Percentiles rank a stretch among this genome's conserved stretches.
Evolutionary conservation across 1,140 invertebrate genomes (phyloP).

Genomic region (Nephotettix cincticeps): DNA sequence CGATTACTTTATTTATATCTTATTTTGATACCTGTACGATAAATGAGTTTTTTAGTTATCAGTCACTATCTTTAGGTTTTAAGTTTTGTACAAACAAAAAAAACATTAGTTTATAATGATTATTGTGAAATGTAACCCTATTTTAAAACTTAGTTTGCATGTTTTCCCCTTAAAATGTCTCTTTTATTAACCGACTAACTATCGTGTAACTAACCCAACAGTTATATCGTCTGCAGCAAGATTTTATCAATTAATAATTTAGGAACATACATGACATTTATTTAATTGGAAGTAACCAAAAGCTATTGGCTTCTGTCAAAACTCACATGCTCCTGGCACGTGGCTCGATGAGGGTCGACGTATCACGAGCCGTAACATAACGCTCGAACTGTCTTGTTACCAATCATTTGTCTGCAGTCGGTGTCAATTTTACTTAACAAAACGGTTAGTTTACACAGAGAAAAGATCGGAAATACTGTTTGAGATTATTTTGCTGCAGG

Average conservation of each 20-base stretch:
- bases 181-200: constrained; percentile 18
- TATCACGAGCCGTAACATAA: neutral
- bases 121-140: too few species aligned
- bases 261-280: constrained; percentile 29
- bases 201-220: constrained; percentile 30
- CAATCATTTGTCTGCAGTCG: constrained; percentile 8
- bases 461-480: constrained; percentile 28
- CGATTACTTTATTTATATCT: too few species aligned
- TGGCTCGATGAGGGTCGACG: neutral
- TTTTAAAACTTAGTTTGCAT: constrained; percentile 17
- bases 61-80: too few species aligned
- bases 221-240: constrained; percentile 42
- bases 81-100: too few species aligned
- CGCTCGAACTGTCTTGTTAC: neutral
- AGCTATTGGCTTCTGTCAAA: neutral
- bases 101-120: too few species aligned
- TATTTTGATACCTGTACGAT: too few species aligned
- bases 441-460: neutral
- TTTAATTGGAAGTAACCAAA: neutral
- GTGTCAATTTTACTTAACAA: constrained; percentile 45
- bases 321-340: neutral
- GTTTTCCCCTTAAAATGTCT: constrained; percentile 24
- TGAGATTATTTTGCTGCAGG: constrained; percentile 64
- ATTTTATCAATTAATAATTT: constrained; percentile 27
- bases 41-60: too few species aligned